Base-by-base conservation (phyloP, 2,797 vertebrate genomes). In the Botia almorhae region DNA sequence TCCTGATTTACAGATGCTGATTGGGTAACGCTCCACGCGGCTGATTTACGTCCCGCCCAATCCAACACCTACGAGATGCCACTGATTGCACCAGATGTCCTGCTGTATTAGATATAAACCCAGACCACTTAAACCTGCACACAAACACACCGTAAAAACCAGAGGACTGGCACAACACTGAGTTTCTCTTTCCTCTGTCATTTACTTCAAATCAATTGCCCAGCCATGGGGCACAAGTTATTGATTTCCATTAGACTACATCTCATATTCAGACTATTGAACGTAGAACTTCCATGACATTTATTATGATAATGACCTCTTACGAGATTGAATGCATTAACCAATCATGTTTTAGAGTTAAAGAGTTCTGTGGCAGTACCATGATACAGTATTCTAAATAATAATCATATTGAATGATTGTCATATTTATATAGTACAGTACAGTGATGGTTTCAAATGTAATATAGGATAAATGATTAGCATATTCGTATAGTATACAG, bases 1-100 rank as follows among this genome's bases (percentile, higher is more conserved):
- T 64, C 12, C 58, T 87, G 85, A 82, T 84, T 82, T 82, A 84
- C 51, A 69, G 71, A 55, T 61, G 70, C 69, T 75, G 81, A 82
- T 78, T 84, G 80, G 83, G 86, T 85, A 79, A 84, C 78, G 58
- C 61, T 84, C 60, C 56, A 23, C 69, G 67, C 58, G 61, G 16
- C 67, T 80, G 72, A 80, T 83, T 80, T 71, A 80, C 68, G 14
- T 53, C 60, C 72, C 48, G 2, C 39, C 53, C 50, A 73, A 33
- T 67, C 56, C 71, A 48, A 36, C 19, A 63, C 70, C 64, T 72
- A 17, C 17, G 53, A 79, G 74, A 60, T 69, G 63, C 70, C 68
- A 79, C 72, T 19, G 74, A 78, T 78, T 80, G 80, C 77, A 39
- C 67, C 78, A 70, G 80, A 39, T 72, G 63, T 81, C 73, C 80